Percentiles rank a stretch among this genome's conserved stretches.
These are phyloP conservation scores for Noturus placidus DNA, from an alignment of 2,113 vertebrate genomes.

Conservation along the genomic window DNA sequence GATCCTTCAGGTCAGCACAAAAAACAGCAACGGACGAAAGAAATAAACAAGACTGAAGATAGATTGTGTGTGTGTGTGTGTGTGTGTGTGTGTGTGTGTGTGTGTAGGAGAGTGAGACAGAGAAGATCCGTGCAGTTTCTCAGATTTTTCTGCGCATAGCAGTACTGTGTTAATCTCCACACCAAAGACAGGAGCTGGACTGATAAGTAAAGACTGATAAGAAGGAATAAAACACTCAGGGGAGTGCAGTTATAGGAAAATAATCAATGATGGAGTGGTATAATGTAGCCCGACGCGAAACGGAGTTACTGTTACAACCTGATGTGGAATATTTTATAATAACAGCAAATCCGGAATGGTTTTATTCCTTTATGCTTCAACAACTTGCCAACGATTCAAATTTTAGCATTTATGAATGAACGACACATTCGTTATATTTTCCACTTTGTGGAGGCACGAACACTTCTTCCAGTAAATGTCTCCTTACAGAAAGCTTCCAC, in stretches of 20 bases:
- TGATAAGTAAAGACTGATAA: conserved; percentile 14
- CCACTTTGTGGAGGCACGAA: not conserved
- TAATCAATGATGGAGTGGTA: not conserved
- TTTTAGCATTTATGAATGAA: not conserved
- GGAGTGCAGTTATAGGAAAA: not conserved
- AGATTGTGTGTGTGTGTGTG: not conserved
- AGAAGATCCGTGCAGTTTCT: not conserved
- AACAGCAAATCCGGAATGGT: not conserved
- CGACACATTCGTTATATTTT: not conserved
- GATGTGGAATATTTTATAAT: not conserved
- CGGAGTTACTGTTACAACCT: not conserved
- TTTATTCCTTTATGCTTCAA: not conserved
- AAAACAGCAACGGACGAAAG: conserved; percentile 42
- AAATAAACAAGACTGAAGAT: conserved; percentile 40
- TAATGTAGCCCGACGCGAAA: not conserved
- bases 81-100: not conserved
- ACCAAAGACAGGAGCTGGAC: not conserved
- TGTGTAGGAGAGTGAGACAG: not conserved
- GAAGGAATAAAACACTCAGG: not conserved
- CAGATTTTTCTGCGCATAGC: not conserved
- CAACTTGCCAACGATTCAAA: not conserved
- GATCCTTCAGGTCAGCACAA: conserved; percentile 56
- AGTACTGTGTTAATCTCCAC: not conserved
- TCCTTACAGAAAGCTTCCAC: not conserved
- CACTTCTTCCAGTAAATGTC: not conserved